Evolutionary conservation across 2,113 vertebrate genomes (phyloP), one percentile per base, ranked within the genome.

Genomic region (Vulpes ferrilata): DNA sequence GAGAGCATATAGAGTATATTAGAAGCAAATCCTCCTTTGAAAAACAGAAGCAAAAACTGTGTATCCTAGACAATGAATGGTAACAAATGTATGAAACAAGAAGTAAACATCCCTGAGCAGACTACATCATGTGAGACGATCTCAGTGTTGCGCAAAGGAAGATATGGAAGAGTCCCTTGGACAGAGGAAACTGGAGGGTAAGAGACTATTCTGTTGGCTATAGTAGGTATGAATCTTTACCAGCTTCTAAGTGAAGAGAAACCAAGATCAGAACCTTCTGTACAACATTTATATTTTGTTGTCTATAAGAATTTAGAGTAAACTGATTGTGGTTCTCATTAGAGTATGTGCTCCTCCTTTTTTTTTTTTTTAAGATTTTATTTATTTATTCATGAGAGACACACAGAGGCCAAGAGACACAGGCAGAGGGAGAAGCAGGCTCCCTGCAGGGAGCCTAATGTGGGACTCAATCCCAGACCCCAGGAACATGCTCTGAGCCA

Each of bases 11-110:
- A 43, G 6, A 43, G 43, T 43, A 43, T 43, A 7, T 43, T 43
- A 90, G 38, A 91, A 79, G 62, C 16, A 81, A 79, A 64, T 23
- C 60, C 65, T 74, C 57, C n/a, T 84, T 76, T 84, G 74, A 78
- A 96, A 85, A 20, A 76, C 35, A 57, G n/a, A 87, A 69, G 65
- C 15, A 76, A 81, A 95, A 94, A 53, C 69, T 53, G 30, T 51
- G 30, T 76, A 38, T 67, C 11, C 30, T 62, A 93, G 81, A 43
- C 35, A 27, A 30, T 25, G 16, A 83, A 30, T 38, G 59, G 30
- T 48, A 19, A 73, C 53, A 30, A 11, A 32, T 5, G 12, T 62
- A 62, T 71, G 43, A 90, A 89, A 11, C 16, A 32, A 92, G 43
- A 82, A 57, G n/a, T 85, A 32, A 92, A 53, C 22, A 22, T 71